A percentile compares a stretch with the other conserved stretches of the same genome.
phyloP scores from a whole-genome alignment of 2,888 invertebrate genomes.

The Acanthosepion lycidas region DNA sequence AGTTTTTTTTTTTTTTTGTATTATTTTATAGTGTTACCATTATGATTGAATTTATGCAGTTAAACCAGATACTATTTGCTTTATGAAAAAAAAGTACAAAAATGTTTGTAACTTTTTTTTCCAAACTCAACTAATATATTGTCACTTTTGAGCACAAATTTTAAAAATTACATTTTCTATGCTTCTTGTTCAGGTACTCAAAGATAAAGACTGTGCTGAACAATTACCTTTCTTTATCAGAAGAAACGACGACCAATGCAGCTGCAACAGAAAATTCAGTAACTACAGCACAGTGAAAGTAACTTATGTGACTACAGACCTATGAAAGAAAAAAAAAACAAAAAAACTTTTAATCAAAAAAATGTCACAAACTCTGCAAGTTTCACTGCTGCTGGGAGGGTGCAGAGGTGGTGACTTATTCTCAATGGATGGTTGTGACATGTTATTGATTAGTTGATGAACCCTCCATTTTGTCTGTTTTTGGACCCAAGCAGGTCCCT shows the following conservation, averaged over 20 bases:
- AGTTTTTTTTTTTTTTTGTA: too few species aligned
- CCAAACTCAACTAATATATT: not conserved
- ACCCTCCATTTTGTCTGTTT: not conserved
- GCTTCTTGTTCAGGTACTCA: not conserved
- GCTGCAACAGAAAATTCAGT: not conserved
- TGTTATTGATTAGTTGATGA: not conserved
- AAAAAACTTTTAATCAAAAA: not conserved
- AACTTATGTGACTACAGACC: not conserved
- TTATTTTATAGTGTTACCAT: too few species aligned
- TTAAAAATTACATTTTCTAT: not conserved
- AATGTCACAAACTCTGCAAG: not conserved
- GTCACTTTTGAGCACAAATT: not conserved
- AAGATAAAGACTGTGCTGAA: conserved; percentile 38
- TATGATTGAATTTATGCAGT: too few species aligned
- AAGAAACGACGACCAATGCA: not conserved
- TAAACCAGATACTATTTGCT: not conserved
- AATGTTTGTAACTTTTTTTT: not conserved
- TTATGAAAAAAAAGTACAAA: not conserved
- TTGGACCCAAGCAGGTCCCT: not conserved
- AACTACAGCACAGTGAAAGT: not conserved
- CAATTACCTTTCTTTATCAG: not conserved
- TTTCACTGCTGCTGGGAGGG: not conserved
- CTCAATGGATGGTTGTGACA: conserved; percentile 10
- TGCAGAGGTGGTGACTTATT: not conserved
- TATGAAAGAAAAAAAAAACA: not conserved